phyloP scores from a whole-genome alignment of 2,113 vertebrate genomes.

The Oxyruncus cristatus region DNA sequence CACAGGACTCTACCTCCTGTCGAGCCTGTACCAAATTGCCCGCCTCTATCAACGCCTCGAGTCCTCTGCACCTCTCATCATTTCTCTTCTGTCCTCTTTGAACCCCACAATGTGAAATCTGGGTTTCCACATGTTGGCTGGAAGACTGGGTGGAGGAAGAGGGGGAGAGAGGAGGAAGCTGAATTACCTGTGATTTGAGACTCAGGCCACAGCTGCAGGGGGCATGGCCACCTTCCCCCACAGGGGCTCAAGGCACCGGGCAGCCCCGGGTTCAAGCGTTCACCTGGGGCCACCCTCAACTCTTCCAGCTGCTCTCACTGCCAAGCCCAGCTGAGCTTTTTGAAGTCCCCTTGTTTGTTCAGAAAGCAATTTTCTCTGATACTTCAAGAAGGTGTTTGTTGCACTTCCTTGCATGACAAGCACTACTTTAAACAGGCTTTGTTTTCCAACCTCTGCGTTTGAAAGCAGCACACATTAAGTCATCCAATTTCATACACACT shows the following conservation, averaged over 20 bases:
- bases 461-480: background rate
- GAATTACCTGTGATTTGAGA: background rate
- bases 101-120: background rate
- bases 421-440: background rate
- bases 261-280: background rate
- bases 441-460: background rate
- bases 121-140: background rate
- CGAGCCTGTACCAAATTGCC: background rate
- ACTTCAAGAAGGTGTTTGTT: background rate
- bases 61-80: background rate
- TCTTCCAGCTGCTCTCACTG: background rate
- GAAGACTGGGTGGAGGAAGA: background rate
- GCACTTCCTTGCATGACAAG: background rate
- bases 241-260: accelerated
- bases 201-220: background rate
- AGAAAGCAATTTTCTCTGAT: background rate
- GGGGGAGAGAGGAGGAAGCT: background rate
- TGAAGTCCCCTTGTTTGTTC: background rate
- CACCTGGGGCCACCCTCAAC: background rate
- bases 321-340: background rate
- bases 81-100: background rate
- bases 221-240: background rate
- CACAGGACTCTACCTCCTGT: background rate
- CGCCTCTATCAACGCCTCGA: accelerated
- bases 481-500: background rate